phyloP scores from a whole-genome alignment of 2,797 vertebrate genomes.

The Halcyon chelicuti region DNA sequence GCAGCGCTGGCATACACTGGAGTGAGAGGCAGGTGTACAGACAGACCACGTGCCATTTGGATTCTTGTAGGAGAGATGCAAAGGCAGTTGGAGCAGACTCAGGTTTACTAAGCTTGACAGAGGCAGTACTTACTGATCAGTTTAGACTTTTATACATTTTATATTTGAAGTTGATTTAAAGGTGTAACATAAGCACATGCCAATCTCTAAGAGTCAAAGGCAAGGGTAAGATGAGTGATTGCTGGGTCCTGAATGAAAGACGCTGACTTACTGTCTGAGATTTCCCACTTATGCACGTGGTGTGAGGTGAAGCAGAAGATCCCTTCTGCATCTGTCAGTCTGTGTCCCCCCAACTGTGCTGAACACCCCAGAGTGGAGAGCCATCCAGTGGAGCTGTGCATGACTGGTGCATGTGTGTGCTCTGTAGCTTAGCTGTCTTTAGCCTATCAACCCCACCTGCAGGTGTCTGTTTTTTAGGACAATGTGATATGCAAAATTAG shows the following conservation, averaged over 20 bases:
- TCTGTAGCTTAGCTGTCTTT: neutral
- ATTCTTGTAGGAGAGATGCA: neutral
- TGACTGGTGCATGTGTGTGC: rapidly evolving
- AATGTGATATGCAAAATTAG: neutral
- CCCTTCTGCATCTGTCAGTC: neutral
- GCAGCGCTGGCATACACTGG: neutral
- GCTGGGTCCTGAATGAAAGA: neutral
- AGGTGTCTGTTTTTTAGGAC: neutral
- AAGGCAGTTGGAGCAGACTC: neutral
- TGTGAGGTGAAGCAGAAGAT: neutral
- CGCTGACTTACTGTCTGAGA: neutral
- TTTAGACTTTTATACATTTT: neutral
- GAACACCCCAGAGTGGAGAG: rapidly evolving
- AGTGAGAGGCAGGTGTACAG: neutral
- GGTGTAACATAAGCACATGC: neutral
- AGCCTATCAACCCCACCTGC: neutral
- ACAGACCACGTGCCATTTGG: rapidly evolving
- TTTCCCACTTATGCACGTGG: rapidly evolving
- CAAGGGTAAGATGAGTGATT: neutral
- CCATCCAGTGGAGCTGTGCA: rapidly evolving
- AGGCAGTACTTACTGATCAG: neutral
- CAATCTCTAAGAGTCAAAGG: neutral
- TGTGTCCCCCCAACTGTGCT: rapidly evolving
- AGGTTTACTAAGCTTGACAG: neutral
- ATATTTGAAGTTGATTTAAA: neutral